Base-by-base conservation (phyloP, 64 coral and sea anemone genomes). In the Anthopleura sola region DNA sequence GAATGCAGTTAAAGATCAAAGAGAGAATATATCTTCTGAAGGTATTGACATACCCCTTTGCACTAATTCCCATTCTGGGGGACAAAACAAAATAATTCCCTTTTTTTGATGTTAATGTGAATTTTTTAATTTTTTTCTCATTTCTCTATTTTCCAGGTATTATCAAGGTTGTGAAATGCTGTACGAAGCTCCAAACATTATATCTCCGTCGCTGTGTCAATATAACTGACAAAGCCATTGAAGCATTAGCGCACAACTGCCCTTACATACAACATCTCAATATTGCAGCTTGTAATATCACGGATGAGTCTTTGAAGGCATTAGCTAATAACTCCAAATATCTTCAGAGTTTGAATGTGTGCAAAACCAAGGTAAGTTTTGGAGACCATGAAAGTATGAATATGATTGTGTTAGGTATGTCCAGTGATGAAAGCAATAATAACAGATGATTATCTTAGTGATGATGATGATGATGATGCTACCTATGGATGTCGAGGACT, bases 301-400 rank as follows among this genome's bases (percentile, higher is more conserved):
- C 89, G 19, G 95, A 98, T 48, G n/a, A 60, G 24, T 98, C 95
- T 34, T 50, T 98, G 29, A 79, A 86, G 54, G 60, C 86, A 18
- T 78, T 93, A 62, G 86, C 95, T 14, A 39, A 24, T 31, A 86
- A 92, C 60, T 94, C 88, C 47, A 82, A 74, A 37, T 94, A 83
- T 75, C 92, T 98, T 36, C 83, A 91, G 78, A 98, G 95, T 85
- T 77, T 98, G 7, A 94, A 98, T 86, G 57, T 91, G 37, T 93
- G 86, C 12, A 91, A 83, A 78, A 98, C 95, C 18, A 93, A 91
- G 92, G 95, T 98, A 84, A 16, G 6, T 24, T 75, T 36, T 81
- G 32, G 74, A 33, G 21, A 58, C n/a, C 11, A 28, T 76, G 15
- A 16, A 2, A 13, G 6, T 80, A 21, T 49, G 6, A 20, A 15